Evolutionary conservation across 2,113 vertebrate species (phyloP), one percentile per base, ranked within the genome.

Genomic region (Corythaeola cristata): DNA sequence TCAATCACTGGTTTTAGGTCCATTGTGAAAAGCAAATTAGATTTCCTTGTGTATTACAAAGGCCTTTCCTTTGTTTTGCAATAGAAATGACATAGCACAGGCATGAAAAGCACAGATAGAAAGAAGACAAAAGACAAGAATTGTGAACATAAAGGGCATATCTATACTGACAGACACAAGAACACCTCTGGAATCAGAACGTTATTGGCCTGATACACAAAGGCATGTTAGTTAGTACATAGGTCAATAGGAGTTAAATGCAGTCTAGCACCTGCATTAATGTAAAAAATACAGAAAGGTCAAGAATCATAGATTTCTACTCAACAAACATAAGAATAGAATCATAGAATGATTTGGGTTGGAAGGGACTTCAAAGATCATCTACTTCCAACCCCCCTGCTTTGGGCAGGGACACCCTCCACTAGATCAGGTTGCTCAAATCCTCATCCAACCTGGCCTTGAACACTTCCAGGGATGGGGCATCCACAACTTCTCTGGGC

Each of bases 11-110:
- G 62, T 16, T 92, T 96, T 89, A 89, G 33, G 76, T 87, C 86
- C 86, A 93, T 92, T 96, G 92, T 94, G 80, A 84, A 94, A 96
- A 94, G 86, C 66, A 94, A 95, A 96, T 92, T 95, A 88, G 56
- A 94, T 93, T 95, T 93, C 22, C 52, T 78, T 93, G 49, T 45
- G 66, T 86, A 89, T 90, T 78, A 88, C 73, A 81, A 94, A 89
- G 66, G 76, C 45, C 49, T 85, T 91, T 88, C 50, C 56, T 93
- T 96, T 94, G 88, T 89, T 96, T 97, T 95, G 73, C 80, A 79
- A 75, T 82, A 94, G 66, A 94, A 96, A 87, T 92, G 22, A 78
- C 60, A 85, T 24, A 96, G 83, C 56, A 82, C 76, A 71, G 52
- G n/a, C 59, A 74, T 77, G 75, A 92, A 90, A 94, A 92, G 44